Evolutionary conservation across 2,797 vertebrate genomes (phyloP), one percentile per base, ranked within the genome.

Genomic region (Limnodromus scolopaceus): DNA sequence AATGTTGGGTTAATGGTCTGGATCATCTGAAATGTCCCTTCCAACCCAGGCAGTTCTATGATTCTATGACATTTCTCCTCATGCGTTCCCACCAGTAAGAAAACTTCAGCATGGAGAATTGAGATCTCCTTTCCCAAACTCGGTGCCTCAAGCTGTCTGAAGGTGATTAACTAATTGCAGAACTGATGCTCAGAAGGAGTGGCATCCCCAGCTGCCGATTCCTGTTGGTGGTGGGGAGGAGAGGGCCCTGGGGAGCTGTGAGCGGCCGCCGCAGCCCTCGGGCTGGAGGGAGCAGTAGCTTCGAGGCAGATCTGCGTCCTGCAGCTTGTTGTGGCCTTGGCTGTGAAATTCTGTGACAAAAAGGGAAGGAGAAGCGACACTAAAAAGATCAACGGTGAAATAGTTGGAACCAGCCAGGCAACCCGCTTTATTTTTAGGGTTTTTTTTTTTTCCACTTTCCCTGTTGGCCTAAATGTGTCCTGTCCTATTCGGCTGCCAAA

Each of bases 61-160:
- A 53, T 18, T 53, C 28, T 53, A 16, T 53, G 51, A 2, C 3
- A 0, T 34, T 70, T 48, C 36, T 58, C 13, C 43, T 70, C 1
- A 0, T 30, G 19, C 0, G 0, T 28, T 54, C 34, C 71, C 45
- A 64, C 71, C 55, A 36, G 13, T 3, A 7, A 38, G 68, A 45
- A 25, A 63, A 9, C 17, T 30, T 60, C 51, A 38, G 4, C 64
- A 3, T 0, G 0, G 18, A 54, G 79, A 39, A 8, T 13, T 11
- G 25, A 66, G 25, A 20, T 60, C 27, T 70, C 55, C 54, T 84
- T 46, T 69, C 32, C 46, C 45, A 48, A 53, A 15, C 51, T 13
- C 4, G 1, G 7, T 63, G 55, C 78, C 66, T 79, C 78, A 2
- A 0, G 9, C 45, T 74, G 68, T 30, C 78, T 45, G 3, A 8